A percentile compares a stretch with the other conserved stretches of the same genome.
phyloP scores from a whole-genome alignment of 1,140 invertebrate genomes.

The Drosophila pandora region DNA sequence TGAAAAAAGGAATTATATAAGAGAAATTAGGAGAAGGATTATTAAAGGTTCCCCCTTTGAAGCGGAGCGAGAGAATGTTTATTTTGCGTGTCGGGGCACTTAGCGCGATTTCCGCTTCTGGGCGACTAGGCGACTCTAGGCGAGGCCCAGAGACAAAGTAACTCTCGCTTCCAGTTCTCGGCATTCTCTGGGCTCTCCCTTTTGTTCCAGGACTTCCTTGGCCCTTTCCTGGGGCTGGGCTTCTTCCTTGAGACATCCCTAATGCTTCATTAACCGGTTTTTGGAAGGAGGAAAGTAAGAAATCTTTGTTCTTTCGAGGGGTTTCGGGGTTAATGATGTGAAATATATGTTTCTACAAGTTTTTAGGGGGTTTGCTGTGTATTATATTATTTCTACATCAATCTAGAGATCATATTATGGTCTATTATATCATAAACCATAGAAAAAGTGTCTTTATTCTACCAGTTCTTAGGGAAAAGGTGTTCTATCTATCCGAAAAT shows the following conservation, averaged over 20 bases:
- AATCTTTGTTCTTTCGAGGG: no score
- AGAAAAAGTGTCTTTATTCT: no score
- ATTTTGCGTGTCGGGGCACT: conserved; percentile 69
- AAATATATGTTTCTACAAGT: no score
- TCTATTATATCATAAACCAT: no score
- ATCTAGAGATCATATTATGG: no score
- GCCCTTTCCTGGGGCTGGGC: not conserved
- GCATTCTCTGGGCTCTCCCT: not conserved
- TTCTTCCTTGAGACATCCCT: conserved; percentile 49
- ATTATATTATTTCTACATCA: no score
- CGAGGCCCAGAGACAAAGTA: conserved; percentile 39
- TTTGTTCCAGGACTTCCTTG: not conserved
- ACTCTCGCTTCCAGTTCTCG: conserved; percentile 9
- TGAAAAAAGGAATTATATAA: not conserved
- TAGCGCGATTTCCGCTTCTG: conserved; percentile 62
- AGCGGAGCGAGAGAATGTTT: conserved; percentile 54
- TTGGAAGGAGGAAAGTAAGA: not conserved
- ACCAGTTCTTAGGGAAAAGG: conserved; percentile 19
- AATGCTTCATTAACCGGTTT: conserved; percentile 68
- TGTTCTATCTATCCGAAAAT: no score
- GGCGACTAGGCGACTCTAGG: conserved; percentile 36
- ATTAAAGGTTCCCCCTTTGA: conserved; percentile 17
- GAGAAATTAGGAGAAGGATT: conserved; percentile 34
- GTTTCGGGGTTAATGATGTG: no score
- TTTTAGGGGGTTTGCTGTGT: no score